Evolutionary conservation across 2,113 vertebrate species (phyloP).

Genomic region (Empidonax alnorum): DNA sequence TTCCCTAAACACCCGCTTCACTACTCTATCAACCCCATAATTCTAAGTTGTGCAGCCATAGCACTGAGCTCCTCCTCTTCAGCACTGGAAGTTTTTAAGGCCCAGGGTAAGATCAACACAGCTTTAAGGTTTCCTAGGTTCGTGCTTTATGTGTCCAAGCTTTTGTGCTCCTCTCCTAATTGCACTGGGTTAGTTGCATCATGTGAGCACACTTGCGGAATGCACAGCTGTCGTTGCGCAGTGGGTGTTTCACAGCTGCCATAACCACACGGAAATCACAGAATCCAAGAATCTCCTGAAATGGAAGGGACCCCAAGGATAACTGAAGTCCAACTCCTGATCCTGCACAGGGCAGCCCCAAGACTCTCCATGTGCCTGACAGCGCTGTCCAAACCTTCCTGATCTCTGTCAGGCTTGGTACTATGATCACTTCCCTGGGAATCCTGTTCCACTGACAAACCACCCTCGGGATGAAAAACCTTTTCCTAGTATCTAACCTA

Average conservation of each 20-base stretch:
- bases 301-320: not conserved
- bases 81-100: not conserved
- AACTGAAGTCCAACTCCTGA: not conserved
- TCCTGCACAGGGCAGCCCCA: not conserved
- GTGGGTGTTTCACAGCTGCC: not conserved
- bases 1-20: not conserved
- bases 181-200: too few relatives aligned
- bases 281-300: not conserved
- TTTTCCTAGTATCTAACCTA: not conserved
- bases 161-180: not conserved
- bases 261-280: rapidly evolving
- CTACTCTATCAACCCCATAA: not conserved
- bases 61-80: not conserved
- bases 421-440: not conserved
- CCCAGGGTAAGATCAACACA: rapidly evolving
- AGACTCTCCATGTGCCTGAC: not conserved
- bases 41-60: not conserved
- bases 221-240: not conserved
- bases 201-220: not conserved
- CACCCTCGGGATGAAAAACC: not conserved
- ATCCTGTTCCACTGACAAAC: not conserved
- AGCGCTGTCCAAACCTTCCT: not conserved
- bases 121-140: not conserved
- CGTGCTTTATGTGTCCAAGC: rapidly evolving
- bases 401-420: not conserved